Evolutionary conservation across 2,888 invertebrate species (phyloP), one percentile per base, ranked within the genome.

Genomic region (Achlya flavicornis): DNA sequence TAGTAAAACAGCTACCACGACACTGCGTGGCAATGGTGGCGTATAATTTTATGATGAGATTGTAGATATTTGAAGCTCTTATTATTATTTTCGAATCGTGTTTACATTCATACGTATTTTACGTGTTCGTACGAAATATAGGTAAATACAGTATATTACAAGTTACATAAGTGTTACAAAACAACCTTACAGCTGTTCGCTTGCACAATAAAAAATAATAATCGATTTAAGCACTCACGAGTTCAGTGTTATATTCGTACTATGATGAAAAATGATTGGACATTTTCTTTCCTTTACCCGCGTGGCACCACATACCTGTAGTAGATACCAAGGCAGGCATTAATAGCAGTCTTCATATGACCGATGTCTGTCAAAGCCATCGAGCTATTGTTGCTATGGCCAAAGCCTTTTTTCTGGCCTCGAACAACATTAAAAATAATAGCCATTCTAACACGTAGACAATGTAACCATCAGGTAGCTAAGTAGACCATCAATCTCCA

Each of bases 401-500:
- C 16, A 3, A 7, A 16, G n/a, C 2, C 4, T 6, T 10, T 53
- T 3, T 19, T 10, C 53, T 10, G 53, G 19, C 53, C 16, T 19
- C 53, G 19, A 10, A 16, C 16, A 53, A 19, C 53, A 53, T 53
- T 53, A 53, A 10, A 6, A 53, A 16, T 19, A 53, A 53, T 53
- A 19, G 53, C 53, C 19, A 4, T 10, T 26, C 10, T 19, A 10
- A 10, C 14, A 53, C 19, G 53, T 53, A 48, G 48, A 53, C 53
- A 53, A 53, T 53, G 53, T 53, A 10, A 53, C 48, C 48, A 48
- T 0, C 53, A 53, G 19, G 48, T 16, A 12, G 3, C 48, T 53
- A 41, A 41, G 53, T 19, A 19, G 53, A 10, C 53, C 19, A 53
- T 53, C 53, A 53, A 53, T 53, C 53, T 53, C 8, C 58, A 38